Base-by-base conservation (phyloP, 2,888 invertebrate genomes). In the Oxycera nigricornis region DNA sequence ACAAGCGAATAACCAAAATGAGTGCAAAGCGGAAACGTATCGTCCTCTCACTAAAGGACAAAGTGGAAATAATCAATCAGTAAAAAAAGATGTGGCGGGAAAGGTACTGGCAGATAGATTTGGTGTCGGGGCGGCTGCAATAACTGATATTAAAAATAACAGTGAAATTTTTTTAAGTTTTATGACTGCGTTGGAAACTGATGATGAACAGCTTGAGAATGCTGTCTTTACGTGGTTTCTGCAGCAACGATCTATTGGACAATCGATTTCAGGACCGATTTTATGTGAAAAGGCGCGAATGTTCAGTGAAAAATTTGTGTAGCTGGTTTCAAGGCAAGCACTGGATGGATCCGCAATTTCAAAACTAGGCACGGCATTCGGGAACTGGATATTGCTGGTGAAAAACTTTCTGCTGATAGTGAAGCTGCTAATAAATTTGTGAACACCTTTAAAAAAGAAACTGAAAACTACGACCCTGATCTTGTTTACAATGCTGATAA, bases 291-390 rank as follows among this genome's bases (percentile, higher is more conserved):
- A 61, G 26, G 73, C 59, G 46, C 46, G 61, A n/a, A 62, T 61
- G 41, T 61, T 73, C 28, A 59, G 61, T 41, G 22, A 55, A 72
- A 72, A 72, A 22, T 35, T 57, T 72, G 35, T 72, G 72, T 57
- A 20, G 26, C 57, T 72, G 55, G 31, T 52, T 72, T 57, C 30
- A 72, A 72, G 31, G 57, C 57, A 57, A 72, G 72, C 57, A 57
- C 57, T 72, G 72, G 57, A 57, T 55, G 72, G 55, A 24, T 72
- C 28, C 30, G 31, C 17, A 55, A 55, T 30, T 72, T 57, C 57
- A 57, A 72, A 72, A 31, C 72, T 57, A 59, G 72, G 57, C 72
- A 55, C 57, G 59, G 57, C 31, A 72, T 72, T 72, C 72, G 72
- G 11, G 72, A 72, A 72, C 35, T 72, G 57, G 55, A 57, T 31